Evolutionary conservation across 2,888 invertebrate species (phyloP).

Genomic region (Drosophila colorata): DNA sequence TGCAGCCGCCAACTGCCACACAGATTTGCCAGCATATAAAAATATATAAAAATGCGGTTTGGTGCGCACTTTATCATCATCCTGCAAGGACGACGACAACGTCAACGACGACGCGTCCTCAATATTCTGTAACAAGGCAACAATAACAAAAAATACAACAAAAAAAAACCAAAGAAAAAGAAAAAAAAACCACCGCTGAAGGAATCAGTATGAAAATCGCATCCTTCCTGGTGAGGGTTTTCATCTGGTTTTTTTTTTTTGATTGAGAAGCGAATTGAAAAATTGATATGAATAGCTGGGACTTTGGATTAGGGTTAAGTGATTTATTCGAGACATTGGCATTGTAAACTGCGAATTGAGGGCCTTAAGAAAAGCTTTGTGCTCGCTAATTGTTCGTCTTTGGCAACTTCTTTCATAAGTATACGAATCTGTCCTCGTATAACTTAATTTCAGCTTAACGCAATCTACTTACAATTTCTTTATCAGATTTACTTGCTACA

Average conservation of each 20-base stretch:
- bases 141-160: conserved; percentile 40
- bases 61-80: conserved; percentile 71
- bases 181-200: conserved; percentile 20
- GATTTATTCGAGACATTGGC: conserved; percentile 51
- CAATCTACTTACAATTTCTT: conserved; percentile 64
- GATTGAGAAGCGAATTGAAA: conserved; percentile 51
- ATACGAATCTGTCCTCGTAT: conserved; percentile 10
- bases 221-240: conserved; percentile 40
- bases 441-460: conserved; percentile 58
- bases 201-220: conserved; percentile 48
- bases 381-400: conserved; percentile 57
- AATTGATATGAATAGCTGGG: conserved; percentile 65
- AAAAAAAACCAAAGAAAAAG: neutral
- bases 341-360: conserved; percentile 24
- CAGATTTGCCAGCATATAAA: conserved; percentile 37
- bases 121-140: conserved; percentile 61
- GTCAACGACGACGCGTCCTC: conserved; percentile 46
- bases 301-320: conserved; percentile 68
- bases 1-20: conserved; percentile 59
- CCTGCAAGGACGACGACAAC: conserved; percentile 50
- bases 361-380: conserved; percentile 43
- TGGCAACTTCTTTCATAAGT: conserved; percentile 14
- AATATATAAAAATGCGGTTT: conserved; percentile 68
- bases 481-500: conserved; percentile 68
- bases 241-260: conserved; percentile 11